Evolutionary conservation across 2,888 invertebrate genomes (phyloP), one percentile per base, ranked within the genome.

Genomic region (Apodemia duryi): DNA sequence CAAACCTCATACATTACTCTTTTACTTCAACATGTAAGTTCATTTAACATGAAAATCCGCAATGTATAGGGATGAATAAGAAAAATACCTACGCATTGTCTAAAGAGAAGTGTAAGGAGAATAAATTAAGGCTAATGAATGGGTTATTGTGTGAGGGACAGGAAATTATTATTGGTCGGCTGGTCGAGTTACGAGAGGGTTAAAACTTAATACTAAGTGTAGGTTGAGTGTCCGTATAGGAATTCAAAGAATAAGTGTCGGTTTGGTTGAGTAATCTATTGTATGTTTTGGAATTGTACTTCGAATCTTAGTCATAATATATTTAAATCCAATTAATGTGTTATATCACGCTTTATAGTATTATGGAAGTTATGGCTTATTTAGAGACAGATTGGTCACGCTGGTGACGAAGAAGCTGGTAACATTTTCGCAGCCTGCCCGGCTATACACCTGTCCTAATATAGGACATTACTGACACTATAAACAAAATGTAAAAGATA

Each of bases 101-200:
- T 13, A 60, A 60, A 35, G 29, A 86, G 86, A 83, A 84, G 84
- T 84, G 85, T 82, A 85, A 86, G 84, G 77, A 86, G 85, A 82
- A 88, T 89, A 87, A 89, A 90, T 91, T 90, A 88, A 87, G 86
- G 87, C 81, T 89, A 91, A 91, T 91, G 90, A 90, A 91, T 90
- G 89, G 84, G 83, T 87, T 88, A 88, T 90, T 89, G 88, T 81
- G 79, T 79, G 80, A 80, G 81, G 79, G 83, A 87, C 88, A 88
- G 91, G 89, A 90, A 87, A 88, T 88, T 86, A 84, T 89, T 89
- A 89, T 87, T 88, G 83, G 80, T 78, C 49, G 49, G 69, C 80
- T 81, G 74, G 81, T 86, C 83, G 68, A 64, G 72, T 70, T 69
- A 68, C 62, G 74, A 73, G 74, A 73, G 80, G 81, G 81, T 79